Base-by-base conservation (phyloP, 2,113 vertebrate genomes). In the Sturnira hondurensis region DNA sequence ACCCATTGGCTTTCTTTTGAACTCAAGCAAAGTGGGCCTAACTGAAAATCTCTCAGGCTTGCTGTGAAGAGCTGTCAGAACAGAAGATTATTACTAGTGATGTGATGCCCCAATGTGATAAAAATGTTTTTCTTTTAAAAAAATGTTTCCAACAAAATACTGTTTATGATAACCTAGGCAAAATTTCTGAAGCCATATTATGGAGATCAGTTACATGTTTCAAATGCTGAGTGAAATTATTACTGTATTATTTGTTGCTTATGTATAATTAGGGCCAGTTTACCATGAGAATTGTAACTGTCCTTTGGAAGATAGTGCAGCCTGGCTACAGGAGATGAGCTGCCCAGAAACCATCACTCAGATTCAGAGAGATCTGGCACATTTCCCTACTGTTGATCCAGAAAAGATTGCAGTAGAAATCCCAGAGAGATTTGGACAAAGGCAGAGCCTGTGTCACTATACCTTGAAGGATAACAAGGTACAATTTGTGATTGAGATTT, bases 401-500 rank as follows among this genome's bases (percentile, higher is more conserved):
- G 99, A 99, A 93, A 99, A 98, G 95, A 99, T 99, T 89, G 98
- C 99, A 50, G 82, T 96, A 93, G 99, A 99, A 98, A 99, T 99
- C 96, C 99, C 99, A 0, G 97, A 98, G 96, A 99, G 99, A 87
- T 99, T 99, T 96, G 99, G 99, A 47, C 99, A 99, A 96, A 99
- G 99, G 73, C 99, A 99, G 95, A 99, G 99, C 96, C 98, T 99
- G 87, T 99, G 99, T 92, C 99, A 99, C 97, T 99, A 99, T 97
- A 99, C 99, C n/a, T 95, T 99, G 95, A 99, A 99, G 98, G 98
- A 99, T 97, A 99, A 99, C 50, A 98, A 99, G 99, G 99, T 99
- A 98, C 0, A 71, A 6, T 38, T 7, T 7, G 19, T 54, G 10
- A 16, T 17, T 26, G 22, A 86, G 33, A 61, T 58, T 65, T 80